These are phyloP conservation scores for Acheta domesticus DNA, from an alignment of 2,888 invertebrate genomes.

Conservation along the genomic window DNA sequence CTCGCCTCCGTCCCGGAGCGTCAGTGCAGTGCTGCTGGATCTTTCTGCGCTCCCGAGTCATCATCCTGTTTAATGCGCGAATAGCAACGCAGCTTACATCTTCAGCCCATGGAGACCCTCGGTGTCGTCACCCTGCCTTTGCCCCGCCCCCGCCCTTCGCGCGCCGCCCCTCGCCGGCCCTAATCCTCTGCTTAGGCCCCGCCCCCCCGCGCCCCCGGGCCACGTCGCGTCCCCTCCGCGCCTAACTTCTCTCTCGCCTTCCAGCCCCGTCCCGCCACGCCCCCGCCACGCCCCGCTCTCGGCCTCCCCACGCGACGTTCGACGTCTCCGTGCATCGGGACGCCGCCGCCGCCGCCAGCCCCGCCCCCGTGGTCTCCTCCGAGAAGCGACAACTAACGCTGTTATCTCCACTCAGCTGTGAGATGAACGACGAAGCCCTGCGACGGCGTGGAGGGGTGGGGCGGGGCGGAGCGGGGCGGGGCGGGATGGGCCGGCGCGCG, in stretches of 20 bases:
- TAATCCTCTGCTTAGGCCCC: too few species aligned
- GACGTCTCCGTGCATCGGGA: too few species aligned
- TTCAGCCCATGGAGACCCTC: too few species aligned
- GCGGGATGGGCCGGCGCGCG: neutral
- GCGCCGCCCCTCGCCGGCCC: too few species aligned
- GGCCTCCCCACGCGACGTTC: neutral
- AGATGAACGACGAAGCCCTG: neutral
- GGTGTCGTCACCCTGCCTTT: too few species aligned
- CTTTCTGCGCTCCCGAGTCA: too few species aligned
- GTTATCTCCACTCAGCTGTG: constrained; percentile 1
- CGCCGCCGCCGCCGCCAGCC: neutral
- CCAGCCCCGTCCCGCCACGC: neutral
- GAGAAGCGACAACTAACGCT: neutral
- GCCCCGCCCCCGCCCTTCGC: too few species aligned
- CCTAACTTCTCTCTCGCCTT: neutral
- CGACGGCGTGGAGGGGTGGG: neutral
- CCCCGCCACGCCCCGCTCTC: neutral
- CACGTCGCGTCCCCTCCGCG: neutral
- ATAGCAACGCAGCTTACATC: too few species aligned
- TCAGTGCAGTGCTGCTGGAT: too few species aligned
- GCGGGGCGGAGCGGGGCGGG: neutral
- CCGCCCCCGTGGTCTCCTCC: neutral
- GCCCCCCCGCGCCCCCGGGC: neutral
- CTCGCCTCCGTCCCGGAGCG: too few species aligned
- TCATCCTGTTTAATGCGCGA: too few species aligned